Conservation (phyloP, 2,113 vertebrate species). For the Phainopepla nitens region DNA sequence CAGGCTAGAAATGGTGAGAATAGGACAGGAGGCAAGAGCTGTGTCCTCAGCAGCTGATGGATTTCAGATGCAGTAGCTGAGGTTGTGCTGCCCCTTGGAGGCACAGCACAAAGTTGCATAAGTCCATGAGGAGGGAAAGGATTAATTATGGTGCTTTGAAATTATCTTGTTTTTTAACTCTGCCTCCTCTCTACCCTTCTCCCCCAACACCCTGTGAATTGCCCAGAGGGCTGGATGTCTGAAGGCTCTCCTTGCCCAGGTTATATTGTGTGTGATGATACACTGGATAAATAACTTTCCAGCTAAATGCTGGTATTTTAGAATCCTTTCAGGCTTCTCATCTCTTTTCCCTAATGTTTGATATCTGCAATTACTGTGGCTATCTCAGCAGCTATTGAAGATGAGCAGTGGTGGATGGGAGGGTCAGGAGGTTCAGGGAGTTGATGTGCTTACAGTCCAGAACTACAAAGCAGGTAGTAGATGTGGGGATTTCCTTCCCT, state of each 20-base stretch:
- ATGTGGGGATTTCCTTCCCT: neutral
- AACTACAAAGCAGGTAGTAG: neutral
- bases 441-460: too few relatives aligned
- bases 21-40: neutral
- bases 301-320: neutral
- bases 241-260: neutral
- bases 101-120: neutral
- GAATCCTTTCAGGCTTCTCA: neutral
- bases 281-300: neutral
- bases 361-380: neutral
- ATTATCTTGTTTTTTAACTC: neutral
- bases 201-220: neutral
- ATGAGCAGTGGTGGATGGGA: neutral
- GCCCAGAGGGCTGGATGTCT: neutral
- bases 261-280: neutral
- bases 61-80: neutral
- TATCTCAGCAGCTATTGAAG: neutral
- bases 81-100: slow-evolving; percentile 28
- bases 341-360: neutral
- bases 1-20: neutral
- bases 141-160: neutral
- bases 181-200: neutral
- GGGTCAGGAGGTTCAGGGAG: neutral
- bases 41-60: neutral
- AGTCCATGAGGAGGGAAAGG: neutral